Conservation (phyloP, 2,888 invertebrate species). For the Ophioninae sp. region DNA sequence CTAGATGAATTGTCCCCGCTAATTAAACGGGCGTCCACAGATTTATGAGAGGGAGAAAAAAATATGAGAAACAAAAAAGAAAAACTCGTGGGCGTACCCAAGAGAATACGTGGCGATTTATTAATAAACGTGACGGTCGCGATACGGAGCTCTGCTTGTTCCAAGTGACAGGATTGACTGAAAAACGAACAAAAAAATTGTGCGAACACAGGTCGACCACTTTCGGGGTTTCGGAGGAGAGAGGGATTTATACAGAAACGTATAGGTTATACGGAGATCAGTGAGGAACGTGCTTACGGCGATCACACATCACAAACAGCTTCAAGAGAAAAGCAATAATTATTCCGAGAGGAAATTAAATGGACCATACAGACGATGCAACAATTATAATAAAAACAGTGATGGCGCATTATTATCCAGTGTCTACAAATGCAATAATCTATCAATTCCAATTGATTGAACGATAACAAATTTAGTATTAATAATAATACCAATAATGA, state of each 20-base stretch:
- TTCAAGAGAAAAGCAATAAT: not conserved
- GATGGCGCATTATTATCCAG: not conserved
- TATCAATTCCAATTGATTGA: not conserved
- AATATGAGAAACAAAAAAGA: not conserved
- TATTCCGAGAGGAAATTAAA: not conserved
- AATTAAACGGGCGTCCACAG: not conserved
- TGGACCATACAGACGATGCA: not conserved
- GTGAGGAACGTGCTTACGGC: not conserved
- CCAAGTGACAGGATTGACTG: not conserved
- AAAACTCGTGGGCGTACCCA: not conserved
- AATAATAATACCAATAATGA: not conserved
- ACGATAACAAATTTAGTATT: not conserved
- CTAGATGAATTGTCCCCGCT: not conserved
- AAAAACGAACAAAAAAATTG: constrained; percentile 3
- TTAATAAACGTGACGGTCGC: not conserved
- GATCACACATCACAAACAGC: not conserved
- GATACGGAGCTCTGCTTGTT: not conserved
- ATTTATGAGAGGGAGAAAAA: not conserved
- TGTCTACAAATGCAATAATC: not conserved
- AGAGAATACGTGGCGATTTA: not conserved
- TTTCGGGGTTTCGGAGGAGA: constrained; percentile 16
- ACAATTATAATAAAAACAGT: not conserved
- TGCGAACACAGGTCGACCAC: constrained; percentile 43
- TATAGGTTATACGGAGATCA: not conserved
- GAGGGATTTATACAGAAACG: not conserved